Conservation (phyloP, 2,797 vertebrate genomes). For the Vespertilio murinus region DNA sequence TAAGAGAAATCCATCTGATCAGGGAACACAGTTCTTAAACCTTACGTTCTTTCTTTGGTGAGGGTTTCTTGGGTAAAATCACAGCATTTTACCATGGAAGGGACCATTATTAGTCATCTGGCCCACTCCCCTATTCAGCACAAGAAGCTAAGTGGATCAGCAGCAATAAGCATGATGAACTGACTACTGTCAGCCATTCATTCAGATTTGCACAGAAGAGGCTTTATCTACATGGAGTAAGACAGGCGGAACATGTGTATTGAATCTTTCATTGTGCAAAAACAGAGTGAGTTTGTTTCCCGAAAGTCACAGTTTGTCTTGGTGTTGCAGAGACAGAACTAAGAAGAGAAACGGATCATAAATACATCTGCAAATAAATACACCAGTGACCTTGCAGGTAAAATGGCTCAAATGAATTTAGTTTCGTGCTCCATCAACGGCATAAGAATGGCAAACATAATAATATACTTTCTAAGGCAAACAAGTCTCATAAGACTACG, state of each 20-base stretch:
- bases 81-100: constrained; percentile 10
- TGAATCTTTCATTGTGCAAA: background rate
- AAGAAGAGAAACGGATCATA: background rate
- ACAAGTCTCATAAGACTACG: background rate
- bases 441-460: background rate
- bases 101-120: constrained; percentile 2
- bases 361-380: background rate
- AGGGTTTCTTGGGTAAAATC: background rate
- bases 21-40: constrained; percentile 4
- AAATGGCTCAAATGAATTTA: background rate
- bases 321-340: background rate
- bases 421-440: background rate
- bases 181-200: background rate
- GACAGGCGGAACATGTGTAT: background rate
- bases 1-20: background rate
- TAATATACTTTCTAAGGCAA: background rate
- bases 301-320: background rate
- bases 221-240: background rate
- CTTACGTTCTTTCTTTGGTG: background rate
- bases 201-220: constrained; percentile 15
- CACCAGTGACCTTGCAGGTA: background rate
- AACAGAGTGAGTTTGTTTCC: background rate
- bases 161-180: background rate
- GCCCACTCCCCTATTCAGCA: background rate
- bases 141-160: constrained; percentile 38